A percentile compares a stretch with the other conserved stretches of the same genome.
phyloP scores from a whole-genome alignment of 2,113 vertebrate species.

The Abramis brama region DNA sequence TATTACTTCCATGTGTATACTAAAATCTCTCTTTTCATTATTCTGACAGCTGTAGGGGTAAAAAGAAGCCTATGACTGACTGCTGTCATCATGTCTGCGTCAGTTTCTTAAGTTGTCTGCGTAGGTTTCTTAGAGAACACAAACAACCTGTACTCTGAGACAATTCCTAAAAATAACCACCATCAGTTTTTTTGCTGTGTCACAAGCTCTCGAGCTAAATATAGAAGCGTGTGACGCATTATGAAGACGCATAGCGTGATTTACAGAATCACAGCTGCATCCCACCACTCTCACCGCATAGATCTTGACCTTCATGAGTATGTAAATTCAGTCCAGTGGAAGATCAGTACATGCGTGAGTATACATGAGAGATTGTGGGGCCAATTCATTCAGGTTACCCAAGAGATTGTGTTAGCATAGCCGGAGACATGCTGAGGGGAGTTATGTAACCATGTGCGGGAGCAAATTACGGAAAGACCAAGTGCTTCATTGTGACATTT shows the following conservation, averaged over 20 bases:
- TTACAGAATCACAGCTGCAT: conserved; percentile 35
- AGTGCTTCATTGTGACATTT: conserved; percentile 12
- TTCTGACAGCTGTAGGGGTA: neutral
- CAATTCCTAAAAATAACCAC: conserved; percentile 33
- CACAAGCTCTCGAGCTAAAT: conserved; percentile 38
- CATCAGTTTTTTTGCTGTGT: conserved; percentile 7
- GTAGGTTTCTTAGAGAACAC: neutral
- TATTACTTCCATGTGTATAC: neutral
- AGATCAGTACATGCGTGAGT: neutral
- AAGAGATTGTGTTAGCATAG: neutral
- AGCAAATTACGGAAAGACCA: conserved; percentile 13
- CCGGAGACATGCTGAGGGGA: neutral
- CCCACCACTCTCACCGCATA: neutral
- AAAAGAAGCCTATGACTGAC: neutral
- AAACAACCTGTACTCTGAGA: conserved; percentile 1
- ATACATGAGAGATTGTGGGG: neutral
- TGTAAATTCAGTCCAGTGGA: conserved; percentile 5
- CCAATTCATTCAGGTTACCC: conserved; percentile 4
- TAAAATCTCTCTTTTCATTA: neutral
- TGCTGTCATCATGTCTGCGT: neutral
- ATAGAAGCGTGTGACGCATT: conserved; percentile 20
- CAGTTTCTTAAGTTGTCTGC: no score
- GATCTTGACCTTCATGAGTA: conserved; percentile 35
- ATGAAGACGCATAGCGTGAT: neutral
- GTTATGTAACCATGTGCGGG: conserved; percentile 19